Evolutionary conservation across 2,888 invertebrate species (phyloP).

Genomic region (Eledona agricola): DNA sequence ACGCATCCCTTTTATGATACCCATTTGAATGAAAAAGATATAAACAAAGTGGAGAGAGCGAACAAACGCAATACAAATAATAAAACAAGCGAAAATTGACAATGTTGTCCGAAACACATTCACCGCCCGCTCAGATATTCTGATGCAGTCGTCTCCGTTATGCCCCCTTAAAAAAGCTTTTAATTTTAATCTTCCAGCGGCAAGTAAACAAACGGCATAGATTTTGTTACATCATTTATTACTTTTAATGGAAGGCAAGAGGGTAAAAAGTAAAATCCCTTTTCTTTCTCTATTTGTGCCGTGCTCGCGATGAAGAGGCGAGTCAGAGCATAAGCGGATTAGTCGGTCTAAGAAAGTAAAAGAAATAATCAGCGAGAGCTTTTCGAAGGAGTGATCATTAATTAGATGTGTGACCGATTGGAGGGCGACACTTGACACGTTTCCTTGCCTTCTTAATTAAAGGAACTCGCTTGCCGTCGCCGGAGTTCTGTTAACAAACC

Average conservation of each 20-base stretch:
- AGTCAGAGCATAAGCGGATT: slow-evolving; percentile 52
- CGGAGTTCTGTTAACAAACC: slow-evolving; percentile 30
- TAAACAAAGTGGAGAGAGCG: slow-evolving; percentile 2
- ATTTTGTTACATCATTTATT: slow-evolving; percentile 58
- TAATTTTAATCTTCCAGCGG: slow-evolving; percentile 49
- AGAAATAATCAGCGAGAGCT: slow-evolving; percentile 49
- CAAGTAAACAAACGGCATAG: slow-evolving; percentile 53
- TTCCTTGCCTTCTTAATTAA: slow-evolving; percentile 42
- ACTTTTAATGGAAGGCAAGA: slow-evolving; percentile 54
- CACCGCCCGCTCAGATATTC: slow-evolving; percentile 44
- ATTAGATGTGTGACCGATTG: slow-evolving; percentile 53
- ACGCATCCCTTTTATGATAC: slow-evolving; percentile 29
- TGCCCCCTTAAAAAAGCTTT: slow-evolving; percentile 44
- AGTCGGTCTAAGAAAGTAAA: slow-evolving; percentile 49
- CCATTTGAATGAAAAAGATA: slow-evolving; percentile 21
- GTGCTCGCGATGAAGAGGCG: slow-evolving; percentile 29
- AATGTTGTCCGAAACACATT: slow-evolving; percentile 30
- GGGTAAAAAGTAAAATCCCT: slow-evolving; percentile 41
- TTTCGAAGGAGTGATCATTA: slow-evolving; percentile 47
- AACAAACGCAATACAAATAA: slow-evolving; percentile 1
- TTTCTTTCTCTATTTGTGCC: slow-evolving; percentile 37
- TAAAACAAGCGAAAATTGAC: slow-evolving; percentile 4
- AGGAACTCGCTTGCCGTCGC: slow-evolving; percentile 24
- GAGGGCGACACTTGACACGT: slow-evolving; percentile 49
- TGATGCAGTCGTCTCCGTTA: slow-evolving; percentile 36